These are phyloP conservation scores for Calliopum simillimum DNA, from an alignment of 2,888 invertebrate species.

Conservation along the genomic window DNA sequence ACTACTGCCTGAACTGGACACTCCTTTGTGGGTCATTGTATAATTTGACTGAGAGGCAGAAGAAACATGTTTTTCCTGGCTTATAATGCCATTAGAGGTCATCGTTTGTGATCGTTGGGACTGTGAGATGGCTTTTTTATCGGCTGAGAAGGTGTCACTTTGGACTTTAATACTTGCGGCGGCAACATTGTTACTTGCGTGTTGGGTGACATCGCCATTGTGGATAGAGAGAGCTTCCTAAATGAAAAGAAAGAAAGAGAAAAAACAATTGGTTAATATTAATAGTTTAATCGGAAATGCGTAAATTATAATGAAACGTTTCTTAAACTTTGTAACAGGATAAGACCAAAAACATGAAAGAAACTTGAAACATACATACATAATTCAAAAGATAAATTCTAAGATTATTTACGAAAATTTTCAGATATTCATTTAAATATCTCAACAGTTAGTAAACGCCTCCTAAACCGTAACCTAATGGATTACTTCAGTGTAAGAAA, in stretches of 20 bases:
- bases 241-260: slow-evolving; percentile 49
- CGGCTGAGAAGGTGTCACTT: slow-evolving; percentile 87
- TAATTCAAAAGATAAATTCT: slow-evolving; percentile 1
- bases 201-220: slow-evolving; percentile 85
- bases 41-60: slow-evolving; percentile 81
- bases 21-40: slow-evolving; percentile 81
- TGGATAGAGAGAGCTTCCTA: slow-evolving; percentile 88
- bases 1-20: slow-evolving; percentile 74
- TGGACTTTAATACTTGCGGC: slow-evolving; percentile 86
- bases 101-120: slow-evolving; percentile 82
- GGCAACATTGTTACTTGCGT: slow-evolving; percentile 87
- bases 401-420: no score
- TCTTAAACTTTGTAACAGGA: background rate
- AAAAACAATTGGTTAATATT: background rate
- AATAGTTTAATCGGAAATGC: no score
- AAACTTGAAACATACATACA: background rate
- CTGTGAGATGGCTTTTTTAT: slow-evolving; percentile 80
- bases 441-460: no score
- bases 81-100: slow-evolving; percentile 82
- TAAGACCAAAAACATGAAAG: background rate
- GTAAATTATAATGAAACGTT: background rate
- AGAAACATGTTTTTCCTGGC: slow-evolving; percentile 81
- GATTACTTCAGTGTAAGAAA: no score
- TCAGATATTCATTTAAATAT: no score
- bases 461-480: no score